Conservation (phyloP, 2,113 vertebrate genomes). For the Anser cygnoides region DNA sequence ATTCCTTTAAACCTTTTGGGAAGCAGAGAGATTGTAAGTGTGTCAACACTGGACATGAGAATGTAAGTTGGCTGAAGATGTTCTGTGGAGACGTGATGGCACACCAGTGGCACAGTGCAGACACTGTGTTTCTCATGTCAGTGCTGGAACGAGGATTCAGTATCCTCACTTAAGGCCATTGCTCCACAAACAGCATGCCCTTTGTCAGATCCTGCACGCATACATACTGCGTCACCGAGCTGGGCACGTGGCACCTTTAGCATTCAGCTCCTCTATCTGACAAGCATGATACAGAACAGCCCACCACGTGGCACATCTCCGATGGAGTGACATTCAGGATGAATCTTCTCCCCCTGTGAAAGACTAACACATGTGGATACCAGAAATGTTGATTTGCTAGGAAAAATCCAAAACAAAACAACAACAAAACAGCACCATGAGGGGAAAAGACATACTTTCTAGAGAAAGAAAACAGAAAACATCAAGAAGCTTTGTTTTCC, state of each 20-base stretch:
- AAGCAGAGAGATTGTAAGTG: neutral
- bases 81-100: neutral
- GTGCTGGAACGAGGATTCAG: neutral
- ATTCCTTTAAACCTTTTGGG: neutral
- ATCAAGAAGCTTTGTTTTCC: neutral
- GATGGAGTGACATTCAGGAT: neutral
- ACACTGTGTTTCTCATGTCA: neutral
- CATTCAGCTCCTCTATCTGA: neutral
- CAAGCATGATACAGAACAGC: neutral
- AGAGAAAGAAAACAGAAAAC: conserved; percentile 15
- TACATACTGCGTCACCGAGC: neutral
- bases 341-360: neutral
- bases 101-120: neutral
- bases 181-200: neutral
- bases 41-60: neutral
- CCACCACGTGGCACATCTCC: neutral
- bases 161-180: neutral
- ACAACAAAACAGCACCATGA: neutral
- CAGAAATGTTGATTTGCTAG: neutral
- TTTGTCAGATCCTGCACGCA: neutral
- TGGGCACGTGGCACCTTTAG: neutral
- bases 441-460: neutral
- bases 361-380: neutral
- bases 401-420: neutral
- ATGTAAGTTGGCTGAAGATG: neutral